phyloP scores from a whole-genome alignment of 2,113 vertebrate species.

The Ammospiza nelsoni region DNA sequence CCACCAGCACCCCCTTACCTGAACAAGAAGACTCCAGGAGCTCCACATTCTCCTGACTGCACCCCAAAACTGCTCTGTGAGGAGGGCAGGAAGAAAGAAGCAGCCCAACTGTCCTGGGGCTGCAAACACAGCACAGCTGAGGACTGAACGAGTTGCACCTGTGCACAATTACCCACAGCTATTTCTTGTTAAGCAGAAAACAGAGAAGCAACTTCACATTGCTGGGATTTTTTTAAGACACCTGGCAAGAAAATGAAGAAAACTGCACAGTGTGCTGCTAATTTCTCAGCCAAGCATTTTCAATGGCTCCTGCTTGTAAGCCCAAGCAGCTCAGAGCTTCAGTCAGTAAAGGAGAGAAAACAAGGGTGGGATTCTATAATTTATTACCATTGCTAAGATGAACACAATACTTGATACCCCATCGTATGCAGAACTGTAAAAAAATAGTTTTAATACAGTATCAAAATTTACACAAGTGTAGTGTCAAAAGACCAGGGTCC shows the following conservation, averaged over 20 bases:
- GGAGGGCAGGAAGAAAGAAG: neutral
- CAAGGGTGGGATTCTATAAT: slow-evolving; percentile 76
- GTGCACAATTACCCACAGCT: neutral
- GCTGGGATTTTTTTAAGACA: neutral
- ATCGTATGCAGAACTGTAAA: slow-evolving; percentile 83
- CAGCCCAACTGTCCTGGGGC: neutral
- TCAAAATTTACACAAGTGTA: slow-evolving; percentile 84
- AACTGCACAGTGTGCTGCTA: neutral
- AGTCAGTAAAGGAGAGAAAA: slow-evolving; percentile 35
- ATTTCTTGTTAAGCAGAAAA: neutral
- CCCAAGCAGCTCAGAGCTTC: neutral
- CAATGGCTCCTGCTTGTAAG: neutral
- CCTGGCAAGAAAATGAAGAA: neutral
- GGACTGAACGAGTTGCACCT: rapidly evolving
- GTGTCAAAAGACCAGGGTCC: slow-evolving; percentile 79
- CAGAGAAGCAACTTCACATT: neutral
- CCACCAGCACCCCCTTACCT: neutral
- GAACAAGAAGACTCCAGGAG: rapidly evolving
- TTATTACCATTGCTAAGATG: slow-evolving; percentile 82
- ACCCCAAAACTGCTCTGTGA: rapidly evolving
- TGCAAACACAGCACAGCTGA: neutral
- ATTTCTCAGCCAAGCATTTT: neutral
- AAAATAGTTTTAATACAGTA: slow-evolving; percentile 89
- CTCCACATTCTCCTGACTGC: rapidly evolving
- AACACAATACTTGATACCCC: slow-evolving; percentile 81